Evolutionary conservation across 2,113 vertebrate species (phyloP).

Genomic region (Turdus rufiventris): DNA sequence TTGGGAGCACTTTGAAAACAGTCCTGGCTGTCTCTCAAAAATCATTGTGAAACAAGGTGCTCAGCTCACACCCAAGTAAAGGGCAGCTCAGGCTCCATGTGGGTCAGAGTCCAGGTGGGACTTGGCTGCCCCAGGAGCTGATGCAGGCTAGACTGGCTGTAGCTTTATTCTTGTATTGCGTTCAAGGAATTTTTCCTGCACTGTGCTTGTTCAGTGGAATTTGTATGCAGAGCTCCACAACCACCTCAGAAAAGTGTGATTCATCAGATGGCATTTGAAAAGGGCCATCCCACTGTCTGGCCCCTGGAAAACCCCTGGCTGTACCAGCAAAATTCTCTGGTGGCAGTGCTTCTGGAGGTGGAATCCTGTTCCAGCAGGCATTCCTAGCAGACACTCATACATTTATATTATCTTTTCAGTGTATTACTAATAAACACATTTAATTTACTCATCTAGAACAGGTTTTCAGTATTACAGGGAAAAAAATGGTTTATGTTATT

Average conservation of each 20-base stretch:
- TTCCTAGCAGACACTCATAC: neutral
- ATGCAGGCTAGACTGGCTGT: rapidly evolving
- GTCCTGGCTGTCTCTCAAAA: neutral
- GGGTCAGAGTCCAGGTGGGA: neutral
- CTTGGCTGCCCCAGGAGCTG: neutral
- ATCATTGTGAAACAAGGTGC: neutral
- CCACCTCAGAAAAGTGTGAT: neutral
- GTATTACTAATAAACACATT: neutral
- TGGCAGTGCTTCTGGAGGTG: neutral
- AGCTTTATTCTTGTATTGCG: neutral
- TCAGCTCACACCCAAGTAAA: neutral
- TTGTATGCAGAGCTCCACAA: neutral
- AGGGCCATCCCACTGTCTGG: neutral
- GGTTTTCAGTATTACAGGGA: neutral
- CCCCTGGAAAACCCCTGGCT: neutral
- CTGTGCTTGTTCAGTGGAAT: neutral
- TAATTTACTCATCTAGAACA: neutral
- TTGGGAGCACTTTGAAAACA: neutral
- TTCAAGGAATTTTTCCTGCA: neutral
- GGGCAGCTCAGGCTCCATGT: neutral
- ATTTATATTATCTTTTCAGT: neutral
- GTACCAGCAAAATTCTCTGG: neutral
- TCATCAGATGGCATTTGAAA: conserved; percentile 10
- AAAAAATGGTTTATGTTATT: conserved; percentile 22
- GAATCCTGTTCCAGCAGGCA: neutral